phyloP scores from a whole-genome alignment of 64 coral and sea anemone genomes.

The Stichodactyla mertensii region DNA sequence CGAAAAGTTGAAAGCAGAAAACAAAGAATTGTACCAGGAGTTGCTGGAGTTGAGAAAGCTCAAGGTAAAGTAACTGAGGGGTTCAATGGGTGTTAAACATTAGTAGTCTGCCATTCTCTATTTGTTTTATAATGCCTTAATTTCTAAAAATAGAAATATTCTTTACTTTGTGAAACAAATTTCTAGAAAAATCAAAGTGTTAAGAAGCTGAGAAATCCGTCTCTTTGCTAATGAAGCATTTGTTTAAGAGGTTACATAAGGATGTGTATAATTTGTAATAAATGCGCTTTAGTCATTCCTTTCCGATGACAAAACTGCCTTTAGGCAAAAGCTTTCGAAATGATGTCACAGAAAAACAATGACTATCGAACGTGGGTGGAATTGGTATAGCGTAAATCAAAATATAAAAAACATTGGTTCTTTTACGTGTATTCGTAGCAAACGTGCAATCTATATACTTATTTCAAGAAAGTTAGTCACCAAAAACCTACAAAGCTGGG shows the following conservation, averaged over 20 bases:
- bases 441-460: background rate
- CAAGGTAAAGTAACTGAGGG: constrained; percentile 25
- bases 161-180: too few species aligned
- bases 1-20: constrained; percentile 75
- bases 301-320: background rate
- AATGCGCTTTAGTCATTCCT: background rate
- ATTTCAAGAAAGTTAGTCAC: too few species aligned
- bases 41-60: constrained; percentile 56
- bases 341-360: too few species aligned
- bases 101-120: too few species aligned
- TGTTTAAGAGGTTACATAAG: background rate
- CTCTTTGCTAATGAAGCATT: background rate
- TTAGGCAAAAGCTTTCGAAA: background rate
- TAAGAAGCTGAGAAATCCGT: too few species aligned
- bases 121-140: too few species aligned
- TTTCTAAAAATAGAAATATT: too few species aligned
- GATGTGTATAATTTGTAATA: background rate
- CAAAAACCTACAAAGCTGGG: too few species aligned
- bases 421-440: background rate
- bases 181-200: too few species aligned
- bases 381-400: background rate
- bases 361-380: too few species aligned
- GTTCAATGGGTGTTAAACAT: too few species aligned
- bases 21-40: constrained; percentile 72
- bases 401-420: background rate